These are phyloP conservation scores for Fundulus diaphanus DNA, from an alignment of 2,797 vertebrate species.

Conservation along the genomic window DNA sequence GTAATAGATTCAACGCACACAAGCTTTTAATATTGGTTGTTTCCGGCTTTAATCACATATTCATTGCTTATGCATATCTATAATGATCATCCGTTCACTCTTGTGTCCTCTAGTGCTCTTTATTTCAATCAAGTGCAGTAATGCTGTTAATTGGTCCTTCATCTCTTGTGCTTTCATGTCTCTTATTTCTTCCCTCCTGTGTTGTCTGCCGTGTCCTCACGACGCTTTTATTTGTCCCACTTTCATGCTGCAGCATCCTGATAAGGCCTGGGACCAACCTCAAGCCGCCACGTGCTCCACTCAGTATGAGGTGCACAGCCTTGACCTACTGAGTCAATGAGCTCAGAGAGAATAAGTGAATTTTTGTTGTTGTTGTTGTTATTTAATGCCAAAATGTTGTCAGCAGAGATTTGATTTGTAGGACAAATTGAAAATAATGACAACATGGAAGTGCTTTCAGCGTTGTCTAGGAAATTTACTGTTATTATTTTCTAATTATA, in stretches of 20 bases:
- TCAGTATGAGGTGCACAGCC: constrained; percentile 35
- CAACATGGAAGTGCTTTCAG: constrained; percentile 45
- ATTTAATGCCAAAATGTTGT: constrained; percentile 41
- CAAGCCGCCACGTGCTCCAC: constrained; percentile 19
- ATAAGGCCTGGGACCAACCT: constrained; percentile 50
- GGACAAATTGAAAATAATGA: constrained; percentile 50
- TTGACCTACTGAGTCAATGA: constrained; percentile 35
- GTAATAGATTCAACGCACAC: constrained; percentile 18
- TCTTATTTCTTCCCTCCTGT: constrained; percentile 38
- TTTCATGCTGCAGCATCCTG: constrained; percentile 51
- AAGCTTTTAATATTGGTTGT: not conserved
- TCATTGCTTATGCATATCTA: constrained; percentile 3
- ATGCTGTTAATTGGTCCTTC: constrained; percentile 49
- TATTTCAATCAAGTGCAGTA: constrained; percentile 42
- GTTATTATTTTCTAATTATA: constrained; percentile 64
- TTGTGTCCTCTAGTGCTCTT: constrained; percentile 22
- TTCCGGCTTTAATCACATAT: constrained; percentile 7
- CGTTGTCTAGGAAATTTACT: constrained; percentile 52
- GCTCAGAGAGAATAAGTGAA: constrained; percentile 22
- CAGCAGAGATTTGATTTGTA: constrained; percentile 35
- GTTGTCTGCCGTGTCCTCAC: constrained; percentile 38
- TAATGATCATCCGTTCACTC: constrained; percentile 20
- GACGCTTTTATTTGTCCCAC: constrained; percentile 55
- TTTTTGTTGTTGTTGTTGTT: constrained; percentile 50
- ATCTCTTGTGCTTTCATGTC: constrained; percentile 32